Evolutionary conservation across 2,888 invertebrate species (phyloP).

Genomic region (Junonia oenone): DNA sequence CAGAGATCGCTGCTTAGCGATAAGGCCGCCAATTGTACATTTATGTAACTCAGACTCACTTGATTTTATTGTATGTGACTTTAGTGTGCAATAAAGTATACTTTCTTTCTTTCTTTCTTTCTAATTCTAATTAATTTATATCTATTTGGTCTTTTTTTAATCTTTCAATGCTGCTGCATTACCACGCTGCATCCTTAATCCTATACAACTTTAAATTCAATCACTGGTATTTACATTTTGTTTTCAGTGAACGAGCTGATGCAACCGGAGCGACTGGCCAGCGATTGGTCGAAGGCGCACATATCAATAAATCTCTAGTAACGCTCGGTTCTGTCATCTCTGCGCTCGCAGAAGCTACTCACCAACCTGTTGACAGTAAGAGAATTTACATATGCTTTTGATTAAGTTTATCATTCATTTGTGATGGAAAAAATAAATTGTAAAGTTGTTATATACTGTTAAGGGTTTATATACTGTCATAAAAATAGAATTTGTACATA

Average conservation of each 20-base stretch:
- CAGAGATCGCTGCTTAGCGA: too few species aligned
- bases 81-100: too few species aligned
- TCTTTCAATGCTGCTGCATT: background rate
- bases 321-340: constrained; percentile 93
- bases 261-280: constrained; percentile 95
- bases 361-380: constrained; percentile 47
- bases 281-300: constrained; percentile 92
- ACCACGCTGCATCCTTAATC: background rate
- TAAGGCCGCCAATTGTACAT: too few species aligned
- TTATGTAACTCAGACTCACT: too few species aligned
- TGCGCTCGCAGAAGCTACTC: constrained; percentile 86
- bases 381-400: constrained; percentile 2
- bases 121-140: too few species aligned
- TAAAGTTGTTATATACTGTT: too few species aligned
- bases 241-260: constrained; percentile 88
- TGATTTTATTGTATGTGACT: too few species aligned
- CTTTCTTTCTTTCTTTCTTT: too few species aligned
- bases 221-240: background rate
- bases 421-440: background rate
- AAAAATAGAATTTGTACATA: background rate
- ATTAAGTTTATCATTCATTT: background rate
- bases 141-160: too few species aligned
- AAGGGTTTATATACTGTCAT: background rate
- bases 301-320: constrained; percentile 93
- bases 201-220: background rate